Base-by-base conservation (phyloP, 1,140 invertebrate genomes). In the Aphelinus atriplicis region DNA sequence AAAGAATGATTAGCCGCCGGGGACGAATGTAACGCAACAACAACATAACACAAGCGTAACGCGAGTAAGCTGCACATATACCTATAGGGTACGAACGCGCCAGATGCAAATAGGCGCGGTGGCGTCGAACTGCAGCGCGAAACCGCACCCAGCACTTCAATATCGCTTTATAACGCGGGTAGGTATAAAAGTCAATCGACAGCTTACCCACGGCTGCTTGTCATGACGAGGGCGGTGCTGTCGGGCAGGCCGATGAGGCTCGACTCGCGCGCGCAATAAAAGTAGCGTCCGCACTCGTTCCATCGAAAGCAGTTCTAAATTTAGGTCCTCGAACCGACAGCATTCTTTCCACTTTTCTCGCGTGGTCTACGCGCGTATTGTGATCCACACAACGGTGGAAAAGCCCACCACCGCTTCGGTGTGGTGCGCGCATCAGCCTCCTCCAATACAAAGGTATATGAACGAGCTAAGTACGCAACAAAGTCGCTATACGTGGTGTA, bases 181-280 rank as follows among this genome's bases (percentile, higher is more conserved):
- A 26, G 26, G 26, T 26, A 26, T 26, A 26, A 26, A 26, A 26
- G 26, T 26, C 26, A 26, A 26, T 26, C 26, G 26, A 26, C 26
- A 26, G 26, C 63, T 72, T 42, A 72, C 63, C 63, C 62, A 26
- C 7, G 66, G 2, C 10, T 78, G 61, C 45, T 79, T 73, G 26
- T 26, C 55, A 65, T 51, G 1, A 70, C 56, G 55, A 73, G 75
- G 71, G 78, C 77, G 67, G 79, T 74, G n/a, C 77, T 76, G 53
- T 75, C 77, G 42, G 64, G 76, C 65, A 45, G 3, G 10, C 9
- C 60, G 60, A 3, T 9, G 42, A 26, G 4, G 7, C n/a, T 58
- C 7, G 4, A 60, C 61, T 43, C 50, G 42, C 50, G 7, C 46
- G 43, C 43, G 42, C 42, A 47, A 64, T 71, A 71, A 71, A 71